A percentile compares a stretch with the other conserved stretches of the same genome.
Conservation (phyloP, 2,888 invertebrate species). For the Drymonia ruficornis region DNA sequence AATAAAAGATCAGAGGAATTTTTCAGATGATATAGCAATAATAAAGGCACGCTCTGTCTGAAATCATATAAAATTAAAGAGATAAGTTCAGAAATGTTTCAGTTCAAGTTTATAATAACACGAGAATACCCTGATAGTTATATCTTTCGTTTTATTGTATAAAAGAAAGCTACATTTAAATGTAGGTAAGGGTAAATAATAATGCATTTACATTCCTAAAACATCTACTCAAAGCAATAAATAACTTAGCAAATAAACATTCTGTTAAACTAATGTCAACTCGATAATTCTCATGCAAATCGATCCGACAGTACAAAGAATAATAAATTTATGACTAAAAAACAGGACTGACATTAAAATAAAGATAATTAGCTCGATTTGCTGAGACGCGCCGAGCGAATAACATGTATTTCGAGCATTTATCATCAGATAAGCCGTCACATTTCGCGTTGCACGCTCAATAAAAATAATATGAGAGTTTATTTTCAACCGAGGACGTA, state of each 20-base stretch:
- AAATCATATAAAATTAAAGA: not conserved
- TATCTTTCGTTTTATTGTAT: too few species aligned
- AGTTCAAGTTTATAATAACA: not conserved
- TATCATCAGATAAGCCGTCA: constrained; percentile 69
- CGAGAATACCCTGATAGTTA: not conserved
- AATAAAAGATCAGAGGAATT: not conserved
- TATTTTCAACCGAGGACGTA: constrained; percentile 50
- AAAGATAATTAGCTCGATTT: constrained; percentile 57
- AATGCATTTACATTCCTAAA: too few species aligned
- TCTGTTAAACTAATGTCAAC: too few species aligned
- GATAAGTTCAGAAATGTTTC: not conserved
- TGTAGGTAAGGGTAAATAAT: too few species aligned
- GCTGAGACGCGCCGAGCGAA: constrained; percentile 45
- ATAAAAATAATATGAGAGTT: constrained; percentile 60
- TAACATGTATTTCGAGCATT: constrained; percentile 59
- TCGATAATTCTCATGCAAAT: too few species aligned
- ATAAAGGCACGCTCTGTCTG: not conserved
- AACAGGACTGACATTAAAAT: constrained; percentile 10
- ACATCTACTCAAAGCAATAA: too few species aligned
- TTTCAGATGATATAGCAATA: not conserved
- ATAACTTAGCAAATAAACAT: too few species aligned
- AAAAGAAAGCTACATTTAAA: too few species aligned
- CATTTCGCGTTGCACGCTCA: constrained; percentile 48
- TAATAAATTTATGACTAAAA: not conserved
- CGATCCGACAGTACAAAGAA: too few species aligned